A percentile compares a stretch with the other conserved stretches of the same genome.
Evolutionary conservation across 2,797 vertebrate genomes (phyloP).

Genomic region (Notolepis coatsorum): DNA sequence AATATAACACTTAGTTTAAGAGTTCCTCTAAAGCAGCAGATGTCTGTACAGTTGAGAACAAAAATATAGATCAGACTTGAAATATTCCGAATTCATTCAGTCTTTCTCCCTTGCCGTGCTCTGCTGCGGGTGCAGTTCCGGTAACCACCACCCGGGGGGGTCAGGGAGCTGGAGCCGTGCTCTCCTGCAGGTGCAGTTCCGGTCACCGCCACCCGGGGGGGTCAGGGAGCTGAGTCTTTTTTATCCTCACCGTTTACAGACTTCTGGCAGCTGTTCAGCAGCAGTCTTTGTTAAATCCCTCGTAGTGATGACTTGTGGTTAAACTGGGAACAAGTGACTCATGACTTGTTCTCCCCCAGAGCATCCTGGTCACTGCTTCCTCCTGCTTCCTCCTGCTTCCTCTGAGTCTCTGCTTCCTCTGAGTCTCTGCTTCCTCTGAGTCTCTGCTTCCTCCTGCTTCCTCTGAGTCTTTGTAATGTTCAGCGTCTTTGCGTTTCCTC

Average conservation of each 20-base stretch:
- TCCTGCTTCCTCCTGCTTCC: neutral
- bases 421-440: neutral
- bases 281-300: no score
- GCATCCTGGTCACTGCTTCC: no score
- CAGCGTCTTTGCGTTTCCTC: neutral
- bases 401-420: neutral
- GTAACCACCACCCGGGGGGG: neutral
- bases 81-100: constrained; percentile 2
- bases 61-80: constrained; percentile 5
- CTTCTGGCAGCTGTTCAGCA: no score
- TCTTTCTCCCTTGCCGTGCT: neutral
- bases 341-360: no score
- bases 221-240: neutral
- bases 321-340: no score
- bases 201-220: no score
- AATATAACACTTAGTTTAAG: constrained; percentile 12
- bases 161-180: neutral
- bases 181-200: no score
- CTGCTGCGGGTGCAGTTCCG: neutral
- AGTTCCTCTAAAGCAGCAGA: constrained; percentile 38
- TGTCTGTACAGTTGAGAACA: constrained; percentile 26
- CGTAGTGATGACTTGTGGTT: no score
- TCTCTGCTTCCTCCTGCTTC: neutral
- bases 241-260: neutral
- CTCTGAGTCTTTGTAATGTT: neutral